These are phyloP conservation scores for Vultur gryphus DNA, from an alignment of 2,797 vertebrate genomes.

Conservation along the genomic window DNA sequence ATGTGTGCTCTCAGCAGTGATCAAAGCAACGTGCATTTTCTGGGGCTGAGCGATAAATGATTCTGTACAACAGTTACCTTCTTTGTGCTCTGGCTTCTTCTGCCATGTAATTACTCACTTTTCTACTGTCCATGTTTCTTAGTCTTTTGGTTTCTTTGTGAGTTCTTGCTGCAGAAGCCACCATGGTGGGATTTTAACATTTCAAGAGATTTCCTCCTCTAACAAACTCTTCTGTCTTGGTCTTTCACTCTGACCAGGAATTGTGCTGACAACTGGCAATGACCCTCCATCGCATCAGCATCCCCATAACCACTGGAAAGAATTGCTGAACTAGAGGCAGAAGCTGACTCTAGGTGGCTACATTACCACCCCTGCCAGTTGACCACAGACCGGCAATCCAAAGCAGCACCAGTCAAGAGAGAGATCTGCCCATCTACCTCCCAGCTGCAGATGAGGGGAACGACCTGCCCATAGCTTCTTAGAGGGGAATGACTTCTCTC, in stretches of 20 bases:
- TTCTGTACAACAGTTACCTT: not conserved
- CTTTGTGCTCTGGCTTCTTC: slow-evolving; percentile 26
- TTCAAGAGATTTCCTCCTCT: not conserved
- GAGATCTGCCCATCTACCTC: not conserved
- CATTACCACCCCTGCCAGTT: not conserved
- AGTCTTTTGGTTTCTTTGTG: not conserved
- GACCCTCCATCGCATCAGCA: not conserved
- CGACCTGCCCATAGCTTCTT: not conserved
- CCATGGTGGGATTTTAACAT: not conserved
- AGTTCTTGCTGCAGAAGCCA: not conserved
- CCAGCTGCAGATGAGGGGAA: not conserved
- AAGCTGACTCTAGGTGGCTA: not conserved
- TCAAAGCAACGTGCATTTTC: not conserved
- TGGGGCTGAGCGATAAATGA: not conserved
- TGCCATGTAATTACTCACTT: not conserved
- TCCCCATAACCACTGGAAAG: not conserved
- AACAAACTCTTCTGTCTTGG: not conserved
- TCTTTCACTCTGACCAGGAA: slow-evolving; percentile 13
- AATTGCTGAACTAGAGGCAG: not conserved
- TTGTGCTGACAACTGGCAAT: not conserved
- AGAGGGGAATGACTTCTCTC: not conserved
- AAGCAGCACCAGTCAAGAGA: not conserved
- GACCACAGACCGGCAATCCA: not conserved
- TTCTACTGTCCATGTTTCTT: not conserved
- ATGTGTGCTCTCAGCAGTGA: not conserved